Percentiles rank a stretch among this genome's conserved stretches.
phyloP scores from a whole-genome alignment of 2,113 vertebrate genomes.

The Ctenodactylus gundi region DNA sequence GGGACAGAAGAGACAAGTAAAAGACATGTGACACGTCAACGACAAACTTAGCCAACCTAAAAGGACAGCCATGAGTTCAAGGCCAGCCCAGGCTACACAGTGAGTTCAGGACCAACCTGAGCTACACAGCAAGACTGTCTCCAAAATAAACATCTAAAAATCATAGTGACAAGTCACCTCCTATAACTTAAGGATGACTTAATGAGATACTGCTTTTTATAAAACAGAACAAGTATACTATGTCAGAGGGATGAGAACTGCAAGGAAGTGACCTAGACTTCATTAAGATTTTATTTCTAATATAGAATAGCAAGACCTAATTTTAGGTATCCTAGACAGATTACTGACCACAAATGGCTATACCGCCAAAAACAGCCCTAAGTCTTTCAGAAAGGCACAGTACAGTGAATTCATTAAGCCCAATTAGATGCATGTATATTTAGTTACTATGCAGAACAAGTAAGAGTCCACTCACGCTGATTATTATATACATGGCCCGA shows the following conservation, averaged over 20 bases:
- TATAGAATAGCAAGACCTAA: not conserved
- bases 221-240: not conserved
- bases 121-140: too few relatives aligned
- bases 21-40: not conserved
- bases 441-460: fast-evolving
- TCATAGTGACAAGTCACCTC: not conserved
- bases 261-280: not conserved
- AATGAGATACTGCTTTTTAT: not conserved
- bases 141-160: not conserved
- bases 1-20: not conserved
- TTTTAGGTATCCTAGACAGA: not conserved
- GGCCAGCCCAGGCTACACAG: too few relatives aligned
- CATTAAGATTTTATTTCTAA: not conserved
- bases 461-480: conserved; percentile 80
- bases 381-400: not conserved
- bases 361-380: not conserved
- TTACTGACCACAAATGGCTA: not conserved
- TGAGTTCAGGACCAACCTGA: too few relatives aligned
- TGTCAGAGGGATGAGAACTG: not conserved
- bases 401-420: not conserved
- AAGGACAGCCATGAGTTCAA: too few relatives aligned
- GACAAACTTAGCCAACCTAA: not conserved
- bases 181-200: not conserved
- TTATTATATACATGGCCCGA: conserved; percentile 89
- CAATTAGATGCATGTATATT: not conserved